These are phyloP conservation scores for Hoplodrina ambigua DNA, from an alignment of 2,888 invertebrate species.

Conservation along the genomic window DNA sequence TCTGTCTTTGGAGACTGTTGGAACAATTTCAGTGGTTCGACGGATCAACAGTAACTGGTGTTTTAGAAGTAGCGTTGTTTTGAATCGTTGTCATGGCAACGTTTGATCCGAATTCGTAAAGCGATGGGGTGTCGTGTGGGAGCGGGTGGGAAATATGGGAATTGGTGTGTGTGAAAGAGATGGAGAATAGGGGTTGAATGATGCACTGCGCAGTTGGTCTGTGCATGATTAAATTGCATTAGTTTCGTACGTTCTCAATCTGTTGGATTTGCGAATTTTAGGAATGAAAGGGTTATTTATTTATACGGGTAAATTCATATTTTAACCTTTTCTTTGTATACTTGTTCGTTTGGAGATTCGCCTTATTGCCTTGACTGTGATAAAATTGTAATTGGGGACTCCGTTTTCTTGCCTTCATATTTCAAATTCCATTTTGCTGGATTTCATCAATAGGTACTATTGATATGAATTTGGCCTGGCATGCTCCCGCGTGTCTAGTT, in stretches of 20 bases:
- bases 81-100: slow-evolving; percentile 84
- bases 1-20: slow-evolving; percentile 46
- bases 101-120: slow-evolving; percentile 79
- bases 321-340: not conserved
- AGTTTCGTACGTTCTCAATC: slow-evolving; percentile 63
- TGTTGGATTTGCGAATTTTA: slow-evolving; percentile 51
- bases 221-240: slow-evolving; percentile 86
- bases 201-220: slow-evolving; percentile 81
- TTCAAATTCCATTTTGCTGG: no score
- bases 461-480: no score
- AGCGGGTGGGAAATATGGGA: slow-evolving; percentile 62
- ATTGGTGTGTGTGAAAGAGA: slow-evolving; percentile 65
- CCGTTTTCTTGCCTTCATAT: no score
- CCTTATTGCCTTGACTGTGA: not conserved
- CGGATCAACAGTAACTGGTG: slow-evolving; percentile 78
- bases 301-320: not conserved
- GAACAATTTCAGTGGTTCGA: slow-evolving; percentile 58
- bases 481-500: no score
- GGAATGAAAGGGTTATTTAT: slow-evolving; percentile 3
- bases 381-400: no score
- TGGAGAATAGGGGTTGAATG: slow-evolving; percentile 72
- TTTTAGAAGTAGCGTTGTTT: slow-evolving; percentile 76
- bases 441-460: no score
- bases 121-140: slow-evolving; percentile 76
- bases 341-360: not conserved